Conservation (phyloP, 35 echinoderm and acorn worm species). For the Diadema setosum region DNA sequence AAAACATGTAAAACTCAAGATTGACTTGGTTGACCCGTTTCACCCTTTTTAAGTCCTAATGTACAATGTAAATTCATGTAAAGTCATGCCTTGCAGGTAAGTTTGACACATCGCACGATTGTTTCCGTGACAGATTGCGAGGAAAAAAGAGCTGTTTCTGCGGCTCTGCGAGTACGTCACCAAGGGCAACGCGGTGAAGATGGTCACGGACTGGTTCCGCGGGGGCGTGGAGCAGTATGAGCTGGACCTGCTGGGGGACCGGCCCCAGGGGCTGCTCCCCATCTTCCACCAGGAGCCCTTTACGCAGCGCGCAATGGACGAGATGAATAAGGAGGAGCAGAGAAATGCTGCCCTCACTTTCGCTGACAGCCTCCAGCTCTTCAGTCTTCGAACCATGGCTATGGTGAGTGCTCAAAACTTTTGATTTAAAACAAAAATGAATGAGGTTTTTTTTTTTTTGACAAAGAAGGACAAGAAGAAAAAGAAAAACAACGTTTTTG, state of each 20-base stretch:
- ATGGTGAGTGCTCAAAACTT: neutral
- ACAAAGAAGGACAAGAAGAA: no score
- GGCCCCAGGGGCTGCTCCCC: neutral
- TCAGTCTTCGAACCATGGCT: neutral
- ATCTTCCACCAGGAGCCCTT: neutral
- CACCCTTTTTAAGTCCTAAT: no score
- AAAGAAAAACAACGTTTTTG: no score
- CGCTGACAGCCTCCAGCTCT: neutral
- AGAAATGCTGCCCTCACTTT: neutral
- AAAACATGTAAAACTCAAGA: no score
- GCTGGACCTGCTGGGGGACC: neutral
- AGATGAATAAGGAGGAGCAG: neutral
- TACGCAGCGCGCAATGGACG: neutral
- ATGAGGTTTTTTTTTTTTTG: no score
- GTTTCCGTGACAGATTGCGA: neutral
- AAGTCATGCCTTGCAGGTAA: no score
- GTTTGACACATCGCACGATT: no score
- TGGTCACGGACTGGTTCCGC: neutral
- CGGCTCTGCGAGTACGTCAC: neutral
- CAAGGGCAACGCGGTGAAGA: neutral
- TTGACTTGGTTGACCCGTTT: no score
- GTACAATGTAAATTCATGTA: no score
- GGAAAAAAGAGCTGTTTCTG: neutral
- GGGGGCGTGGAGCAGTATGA: constrained; percentile 6
- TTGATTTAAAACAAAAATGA: no score